Evolutionary conservation across 2,797 vertebrate species (phyloP), one percentile per base, ranked within the genome.

Genomic region (Brachymystax lenok): DNA sequence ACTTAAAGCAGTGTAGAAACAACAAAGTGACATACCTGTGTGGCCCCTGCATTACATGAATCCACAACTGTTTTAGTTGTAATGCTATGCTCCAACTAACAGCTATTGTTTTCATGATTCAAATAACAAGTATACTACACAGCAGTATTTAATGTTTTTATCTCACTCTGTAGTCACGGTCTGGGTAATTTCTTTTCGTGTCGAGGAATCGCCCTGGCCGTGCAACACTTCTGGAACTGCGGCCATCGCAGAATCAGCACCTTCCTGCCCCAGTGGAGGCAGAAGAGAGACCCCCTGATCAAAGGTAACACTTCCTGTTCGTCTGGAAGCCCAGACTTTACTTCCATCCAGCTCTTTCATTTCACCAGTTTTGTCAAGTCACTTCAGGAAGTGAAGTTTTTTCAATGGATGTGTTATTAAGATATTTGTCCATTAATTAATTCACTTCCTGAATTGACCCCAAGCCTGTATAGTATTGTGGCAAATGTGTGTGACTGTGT

Each of bases 201-300:
- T 71, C 95, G 97, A 3, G 97, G 97, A 40, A 97, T 98, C 0
- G 97, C 97, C 64, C 86, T 98, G 82, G 96, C 96, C 0, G 94
- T 97, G 3, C 96, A 97, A 76, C 95, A 96, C 86, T 98, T 98
- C 83, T 98, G 97, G 97, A 94, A 94, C 74, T 83, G 92, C 77
- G 96, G 96, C 0, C 96, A 97, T 86, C 95, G 96, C 0, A 78
- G 93, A 30, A 95, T 98, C 83, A 95, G 90, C 0, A 91, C 93
- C 46, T 88, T 98, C 63, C 88, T 98, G 73, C 97, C 97, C 0
- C 95, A 96, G 84, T 96, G 95, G 93, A 94, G 96, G 64, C 94
- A 94, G 87, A 96, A 95, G 90, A 95, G 77, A 56, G 93, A 96
- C 81, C 70, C 91, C 35, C 94, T 54, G 73, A 88, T 92, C 74